These are phyloP conservation scores for Prunella himalayana DNA, from an alignment of 2,113 vertebrate species.

Conservation along the genomic window DNA sequence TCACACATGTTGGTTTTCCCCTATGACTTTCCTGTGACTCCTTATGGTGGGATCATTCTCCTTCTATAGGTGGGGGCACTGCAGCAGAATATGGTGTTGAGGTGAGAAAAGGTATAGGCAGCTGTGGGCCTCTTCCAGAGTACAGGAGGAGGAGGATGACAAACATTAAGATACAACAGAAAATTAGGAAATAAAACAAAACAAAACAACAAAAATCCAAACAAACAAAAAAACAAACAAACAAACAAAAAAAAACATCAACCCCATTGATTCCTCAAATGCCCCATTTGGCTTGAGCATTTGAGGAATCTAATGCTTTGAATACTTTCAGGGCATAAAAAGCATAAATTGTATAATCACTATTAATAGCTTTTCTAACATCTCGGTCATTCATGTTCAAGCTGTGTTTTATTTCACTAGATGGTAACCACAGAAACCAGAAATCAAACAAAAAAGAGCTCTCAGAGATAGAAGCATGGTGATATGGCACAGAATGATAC, in stretches of 20 bases:
- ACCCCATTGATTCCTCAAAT: too few relatives aligned
- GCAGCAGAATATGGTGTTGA: background rate
- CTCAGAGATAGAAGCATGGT: background rate
- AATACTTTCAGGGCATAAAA: background rate
- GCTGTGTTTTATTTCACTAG: background rate
- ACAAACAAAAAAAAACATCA: background rate
- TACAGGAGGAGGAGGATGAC: background rate
- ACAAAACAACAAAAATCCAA: too few relatives aligned
- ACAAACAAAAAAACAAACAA: too few relatives aligned
- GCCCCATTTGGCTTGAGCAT: background rate
- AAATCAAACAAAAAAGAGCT: background rate
- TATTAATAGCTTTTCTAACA: background rate
- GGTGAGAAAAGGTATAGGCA: background rate
- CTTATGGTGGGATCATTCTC: background rate
- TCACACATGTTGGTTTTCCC: background rate
- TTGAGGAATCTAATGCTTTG: background rate
- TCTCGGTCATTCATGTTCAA: background rate
- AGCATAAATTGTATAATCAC: background rate
- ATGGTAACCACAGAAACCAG: constrained; percentile 5
- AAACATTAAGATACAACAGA: background rate
- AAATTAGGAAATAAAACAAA: background rate
- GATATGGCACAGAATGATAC: background rate
- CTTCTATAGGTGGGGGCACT: background rate
- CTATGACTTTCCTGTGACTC: background rate
- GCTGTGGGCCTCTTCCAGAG: background rate